These are phyloP conservation scores for Bombus fervidus DNA, from an alignment of 1,140 invertebrate species.

Conservation along the genomic window DNA sequence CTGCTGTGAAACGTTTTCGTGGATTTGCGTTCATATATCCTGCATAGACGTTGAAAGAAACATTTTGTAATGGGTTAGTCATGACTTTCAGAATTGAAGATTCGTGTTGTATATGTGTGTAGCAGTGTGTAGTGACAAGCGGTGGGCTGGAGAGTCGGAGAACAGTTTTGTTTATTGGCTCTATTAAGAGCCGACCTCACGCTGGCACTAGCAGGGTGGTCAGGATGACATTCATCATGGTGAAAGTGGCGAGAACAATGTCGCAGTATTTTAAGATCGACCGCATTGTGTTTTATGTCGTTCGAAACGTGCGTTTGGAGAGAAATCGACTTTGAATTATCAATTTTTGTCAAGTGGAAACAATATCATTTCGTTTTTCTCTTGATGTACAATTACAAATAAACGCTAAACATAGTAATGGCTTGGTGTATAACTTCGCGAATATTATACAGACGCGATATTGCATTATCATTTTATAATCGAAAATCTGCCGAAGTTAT, in stretches of 20 bases:
- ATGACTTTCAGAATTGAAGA: not conserved
- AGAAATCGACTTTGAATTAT: too few relatives aligned
- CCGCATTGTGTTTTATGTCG: not conserved
- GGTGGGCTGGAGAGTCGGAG: not conserved
- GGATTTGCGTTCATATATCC: not conserved
- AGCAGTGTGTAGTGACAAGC: not conserved
- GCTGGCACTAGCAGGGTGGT: conserved; percentile 17
- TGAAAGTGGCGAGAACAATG: conserved; percentile 24
- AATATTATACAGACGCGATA: too few relatives aligned
- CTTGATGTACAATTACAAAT: not conserved
- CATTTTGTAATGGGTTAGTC: not conserved
- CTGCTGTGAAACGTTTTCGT: not conserved
- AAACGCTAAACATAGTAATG: too few relatives aligned
- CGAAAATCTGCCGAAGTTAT: too few relatives aligned
- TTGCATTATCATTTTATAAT: too few relatives aligned
- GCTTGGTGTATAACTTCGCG: too few relatives aligned
- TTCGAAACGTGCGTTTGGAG: too few relatives aligned
- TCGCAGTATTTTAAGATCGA: not conserved
- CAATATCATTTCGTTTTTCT: too few relatives aligned
- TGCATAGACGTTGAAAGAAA: not conserved
- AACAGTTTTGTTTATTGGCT: conserved; percentile 33
- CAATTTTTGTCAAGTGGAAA: too few relatives aligned
- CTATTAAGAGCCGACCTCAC: conserved; percentile 20
- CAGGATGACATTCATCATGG: conserved; percentile 1
- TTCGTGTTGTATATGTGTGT: not conserved